Evolutionary conservation across 1,140 invertebrate species (phyloP), one percentile per base, ranked within the genome.

Genomic region (Conus ventricosus): DNA sequence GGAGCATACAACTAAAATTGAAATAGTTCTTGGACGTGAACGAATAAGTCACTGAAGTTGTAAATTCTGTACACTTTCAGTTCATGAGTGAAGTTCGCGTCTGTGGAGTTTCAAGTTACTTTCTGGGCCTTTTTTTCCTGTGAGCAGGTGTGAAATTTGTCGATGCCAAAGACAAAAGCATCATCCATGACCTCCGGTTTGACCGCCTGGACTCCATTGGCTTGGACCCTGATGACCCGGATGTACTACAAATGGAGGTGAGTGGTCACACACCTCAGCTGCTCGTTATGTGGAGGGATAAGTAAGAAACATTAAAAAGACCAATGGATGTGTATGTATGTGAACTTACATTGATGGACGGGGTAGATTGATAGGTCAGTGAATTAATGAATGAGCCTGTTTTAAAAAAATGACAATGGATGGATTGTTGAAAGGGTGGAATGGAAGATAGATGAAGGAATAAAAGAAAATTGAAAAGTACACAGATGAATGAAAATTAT

Each of bases 181-280:
- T 94, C 23, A 91, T 94, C n/a, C 91, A 94, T 87, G 93, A 92
- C 82, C 93, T 93, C 81, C 91, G 91, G 76, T 95, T 93, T 87
- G 76, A 81, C 5, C 92, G 93, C 25, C 94, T 93, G 76, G 93
- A 94, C 89, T 93, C 94, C 39, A 97, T 99, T 90, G 97, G 98
- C 93, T 95, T 99, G 86, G 98, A 99, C 94, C 97, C 98, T 0
- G 98, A 94, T 90, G 98, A 99, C 94, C 97, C 97, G 92, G 98
- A 99, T 90, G 97, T 99, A 6, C 17, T 71, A 71, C 67, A 71
- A 71, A 13, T 71, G 67, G 67, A 71, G 67, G 67, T 71, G 20
- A 71, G 13, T 71, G 60, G 39, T 39, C 39, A 39, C 39, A 39
- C 39, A 39, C 0, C 39, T 39, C 39, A 39, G 39, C 39, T 39